These are phyloP conservation scores for Plestiodon gilberti DNA, from an alignment of 2,113 vertebrate species.

Conservation along the genomic window DNA sequence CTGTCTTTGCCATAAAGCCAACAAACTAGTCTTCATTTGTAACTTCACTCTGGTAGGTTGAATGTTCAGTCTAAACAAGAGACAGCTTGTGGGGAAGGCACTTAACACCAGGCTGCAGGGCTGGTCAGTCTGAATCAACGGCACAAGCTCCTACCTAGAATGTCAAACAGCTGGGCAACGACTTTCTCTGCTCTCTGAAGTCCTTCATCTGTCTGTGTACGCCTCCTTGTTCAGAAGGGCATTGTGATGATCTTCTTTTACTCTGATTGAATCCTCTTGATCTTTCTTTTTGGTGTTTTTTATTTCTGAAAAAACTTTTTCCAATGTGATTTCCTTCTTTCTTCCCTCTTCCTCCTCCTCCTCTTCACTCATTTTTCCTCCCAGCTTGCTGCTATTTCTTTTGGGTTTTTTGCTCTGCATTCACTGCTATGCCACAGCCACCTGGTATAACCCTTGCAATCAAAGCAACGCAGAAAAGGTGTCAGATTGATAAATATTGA, in stretches of 20 bases:
- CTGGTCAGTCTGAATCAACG: neutral
- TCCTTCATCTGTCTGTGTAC: neutral
- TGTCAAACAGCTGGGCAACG: neutral
- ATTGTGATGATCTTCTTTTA: neutral
- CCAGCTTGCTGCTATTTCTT: conserved; percentile 38
- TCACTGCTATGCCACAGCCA: conserved; percentile 39
- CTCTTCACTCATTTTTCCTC: conserved; percentile 35
- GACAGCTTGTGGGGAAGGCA: neutral
- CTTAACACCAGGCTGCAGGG: neutral
- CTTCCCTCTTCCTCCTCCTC: conserved; percentile 34
- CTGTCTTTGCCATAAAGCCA: neutral
- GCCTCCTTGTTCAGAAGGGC: neutral
- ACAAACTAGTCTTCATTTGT: neutral
- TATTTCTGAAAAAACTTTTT: neutral
- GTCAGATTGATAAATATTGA: conserved; percentile 78
- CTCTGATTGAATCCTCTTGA: neutral
- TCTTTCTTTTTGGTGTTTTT: neutral
- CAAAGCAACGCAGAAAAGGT: conserved; percentile 61
- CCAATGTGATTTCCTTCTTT: conserved; percentile 30
- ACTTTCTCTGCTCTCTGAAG: neutral
- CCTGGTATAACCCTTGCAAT: conserved; percentile 62
- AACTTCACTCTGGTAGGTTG: conserved; percentile 13
- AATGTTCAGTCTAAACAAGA: neutral
- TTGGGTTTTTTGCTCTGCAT: conserved; percentile 38
- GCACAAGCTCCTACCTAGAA: conserved; percentile 5